Base-by-base conservation (phyloP, 53 echinoderm and acorn worm species). In the Patiria pectinifera region DNA sequence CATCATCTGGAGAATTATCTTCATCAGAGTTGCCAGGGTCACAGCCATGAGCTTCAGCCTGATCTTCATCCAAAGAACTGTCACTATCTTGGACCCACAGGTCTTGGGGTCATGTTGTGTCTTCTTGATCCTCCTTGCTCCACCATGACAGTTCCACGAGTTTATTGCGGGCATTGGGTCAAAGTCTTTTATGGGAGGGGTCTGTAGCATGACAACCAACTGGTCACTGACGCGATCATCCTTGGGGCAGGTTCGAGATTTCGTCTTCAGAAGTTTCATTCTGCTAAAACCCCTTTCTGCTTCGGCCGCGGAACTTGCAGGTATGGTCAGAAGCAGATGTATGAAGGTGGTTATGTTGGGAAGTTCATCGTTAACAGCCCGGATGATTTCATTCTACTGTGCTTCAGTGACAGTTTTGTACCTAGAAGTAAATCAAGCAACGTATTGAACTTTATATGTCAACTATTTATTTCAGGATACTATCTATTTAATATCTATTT, bases 151-250 rank as follows among this genome's bases (percentile, higher is more conserved):
- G 35, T 60, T 85, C 85, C 92, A 85, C 77, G 53, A 16, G 43
- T 92, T n/a, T 0, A 92, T 92, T 13, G 85, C 92, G 21, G 92
- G 92, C 62, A 74, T 84, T 66, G 92, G 92, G 23, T 92, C 92
- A 35, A 92, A 92, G 4, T 75, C 78, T 9, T 84, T 69, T 26
- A 85, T 69, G 21, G 75, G 16, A 14, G 86, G 62, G 62, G 79
- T 80, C n/a, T 86, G 86, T 4, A 92, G 93, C 80, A 78, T 74
- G 4, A 92, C 93, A 78, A 86, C 62, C 69, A 87, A 18, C 62
- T 84, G 93, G 58, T 87, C 87, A 11, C 53, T 75, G 66, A 87
- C 79, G 11, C 53, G 9, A 53, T 66, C 87, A 63, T 92, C 87
- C n/a, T 62, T 49, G 25, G 80, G 70, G 76, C 78, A 48, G 3